Percentiles rank a stretch among this genome's conserved stretches.
Evolutionary conservation across 1,140 invertebrate genomes (phyloP).

Genomic region (Sesamia nonagrioides): DNA sequence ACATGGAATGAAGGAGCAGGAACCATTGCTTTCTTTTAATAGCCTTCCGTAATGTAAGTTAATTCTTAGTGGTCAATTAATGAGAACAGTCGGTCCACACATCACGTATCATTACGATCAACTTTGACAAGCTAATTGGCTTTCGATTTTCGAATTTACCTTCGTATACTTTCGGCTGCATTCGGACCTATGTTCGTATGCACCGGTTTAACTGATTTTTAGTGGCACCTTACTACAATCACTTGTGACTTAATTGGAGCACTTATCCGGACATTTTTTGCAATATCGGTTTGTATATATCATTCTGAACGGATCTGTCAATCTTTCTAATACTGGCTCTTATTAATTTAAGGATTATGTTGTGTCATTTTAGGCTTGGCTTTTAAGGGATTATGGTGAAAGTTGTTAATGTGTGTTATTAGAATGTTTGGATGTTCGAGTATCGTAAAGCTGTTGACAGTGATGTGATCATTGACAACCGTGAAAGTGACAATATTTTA

Average conservation of each 20-base stretch:
- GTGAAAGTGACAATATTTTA: background rate
- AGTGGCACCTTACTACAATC: constrained; percentile 66
- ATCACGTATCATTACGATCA: constrained; percentile 20
- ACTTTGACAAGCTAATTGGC: constrained; percentile 18
- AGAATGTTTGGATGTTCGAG: background rate
- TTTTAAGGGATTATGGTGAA: constrained; percentile 60
- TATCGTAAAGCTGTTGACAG: background rate
- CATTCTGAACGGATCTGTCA: constrained; percentile 60
- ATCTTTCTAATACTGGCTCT: constrained; percentile 51
- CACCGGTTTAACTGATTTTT: constrained; percentile 61
- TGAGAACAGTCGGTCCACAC: background rate
- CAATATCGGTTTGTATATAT: constrained; percentile 57
- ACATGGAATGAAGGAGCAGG: constrained; percentile 28
- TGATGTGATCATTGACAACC: background rate
- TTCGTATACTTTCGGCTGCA: constrained; percentile 15
- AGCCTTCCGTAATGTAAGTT: constrained; percentile 10
- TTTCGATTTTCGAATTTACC: constrained; percentile 40
- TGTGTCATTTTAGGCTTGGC: constrained; percentile 41
- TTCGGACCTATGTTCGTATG: constrained; percentile 32
- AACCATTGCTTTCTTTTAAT: constrained; percentile 36
- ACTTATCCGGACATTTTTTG: constrained; percentile 65
- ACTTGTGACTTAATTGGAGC: constrained; percentile 72
- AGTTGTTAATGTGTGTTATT: constrained; percentile 51
- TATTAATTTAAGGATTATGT: constrained; percentile 58
- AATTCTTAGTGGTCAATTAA: constrained; percentile 37